Base-by-base conservation (phyloP, 2,888 invertebrate genomes). In the Lydus trimaculatus region DNA sequence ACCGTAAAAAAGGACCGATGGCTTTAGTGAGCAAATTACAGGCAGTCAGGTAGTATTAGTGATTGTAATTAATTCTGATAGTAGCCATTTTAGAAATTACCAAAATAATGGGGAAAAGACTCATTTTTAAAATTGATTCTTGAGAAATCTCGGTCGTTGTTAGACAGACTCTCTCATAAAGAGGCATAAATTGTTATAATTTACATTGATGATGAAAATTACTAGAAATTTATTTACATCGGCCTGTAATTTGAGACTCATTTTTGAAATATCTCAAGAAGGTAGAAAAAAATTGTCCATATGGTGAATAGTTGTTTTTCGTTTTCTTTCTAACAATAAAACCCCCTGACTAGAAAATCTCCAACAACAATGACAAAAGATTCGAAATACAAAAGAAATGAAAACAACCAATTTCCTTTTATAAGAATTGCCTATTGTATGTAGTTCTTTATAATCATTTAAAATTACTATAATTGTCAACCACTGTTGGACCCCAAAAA, bases 351-450 rank as follows among this genome's bases (percentile, higher is more conserved):
- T 48, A 20, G 48, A 48, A 48, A 20, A 20, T 20, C 20, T 20
- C 20, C 20, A 48, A 23, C 20, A 43, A 48, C 48, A 48, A 48
- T 48, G 48, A 48, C 9, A 48, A 20, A 48, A 48, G 48, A 48
- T 23, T 48, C 4, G 20, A 20, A 48, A 48, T 20, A 48, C 48
- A 48, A 48, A 48, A 48, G 48, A 48, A 48, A 48, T 9, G 48
- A 48, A 20, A 48, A 48, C 48, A 43, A 48, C 48, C 48, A 48
- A 48, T 48, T 48, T 48, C 20, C 48, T 48, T 48, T 48, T 48
- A 48, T 48, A 20, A 9, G 11, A 20, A 48, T 23, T 23, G 20
- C 11, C 9, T 48, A 48, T 48, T 48, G 48, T 23, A 48, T 48
- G 20, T 13, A 23, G 48, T 48, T 2, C 48, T 48, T 48, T 48